Conservation (phyloP, 2,797 vertebrate genomes). For the Sebastes hubbsi region DNA sequence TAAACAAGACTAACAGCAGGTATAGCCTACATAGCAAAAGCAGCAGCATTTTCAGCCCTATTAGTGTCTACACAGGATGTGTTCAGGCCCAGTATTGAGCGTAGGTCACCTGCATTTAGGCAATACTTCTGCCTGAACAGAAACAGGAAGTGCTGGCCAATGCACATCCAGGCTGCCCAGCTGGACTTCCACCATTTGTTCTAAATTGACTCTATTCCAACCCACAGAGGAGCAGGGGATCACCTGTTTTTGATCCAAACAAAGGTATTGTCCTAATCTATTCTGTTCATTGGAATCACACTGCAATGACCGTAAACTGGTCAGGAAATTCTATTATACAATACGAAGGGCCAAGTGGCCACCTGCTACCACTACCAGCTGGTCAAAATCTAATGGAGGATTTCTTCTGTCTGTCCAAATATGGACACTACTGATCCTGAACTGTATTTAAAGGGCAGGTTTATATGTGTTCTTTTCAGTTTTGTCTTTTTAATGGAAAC, state of each 20-base stretch:
- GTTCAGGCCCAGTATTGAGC: conserved; percentile 2
- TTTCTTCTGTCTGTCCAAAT: background rate
- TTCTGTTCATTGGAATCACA: background rate
- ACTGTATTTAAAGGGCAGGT: background rate
- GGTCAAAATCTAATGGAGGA: background rate
- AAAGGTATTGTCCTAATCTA: background rate
- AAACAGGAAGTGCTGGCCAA: conserved; percentile 43
- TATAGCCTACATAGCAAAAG: background rate
- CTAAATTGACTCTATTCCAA: background rate
- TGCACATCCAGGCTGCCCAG: conserved; percentile 9
- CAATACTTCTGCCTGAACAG: background rate
- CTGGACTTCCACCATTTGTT: conserved; percentile 53
- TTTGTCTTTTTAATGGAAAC: too few species aligned
- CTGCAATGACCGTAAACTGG: background rate
- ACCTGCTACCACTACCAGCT: conserved; percentile 2
- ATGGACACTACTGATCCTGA: background rate
- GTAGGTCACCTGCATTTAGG: background rate
- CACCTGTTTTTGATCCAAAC: background rate
- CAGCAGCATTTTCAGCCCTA: background rate
- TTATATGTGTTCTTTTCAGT: fast-evolving
- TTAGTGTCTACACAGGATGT: background rate
- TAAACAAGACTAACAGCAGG: too few species aligned
- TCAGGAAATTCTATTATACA: conserved; percentile 11
- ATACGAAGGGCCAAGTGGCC: background rate
- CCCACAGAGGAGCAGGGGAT: background rate